Evolutionary conservation across 2,113 vertebrate species (phyloP).

Genomic region (Coptodon rendalli): DNA sequence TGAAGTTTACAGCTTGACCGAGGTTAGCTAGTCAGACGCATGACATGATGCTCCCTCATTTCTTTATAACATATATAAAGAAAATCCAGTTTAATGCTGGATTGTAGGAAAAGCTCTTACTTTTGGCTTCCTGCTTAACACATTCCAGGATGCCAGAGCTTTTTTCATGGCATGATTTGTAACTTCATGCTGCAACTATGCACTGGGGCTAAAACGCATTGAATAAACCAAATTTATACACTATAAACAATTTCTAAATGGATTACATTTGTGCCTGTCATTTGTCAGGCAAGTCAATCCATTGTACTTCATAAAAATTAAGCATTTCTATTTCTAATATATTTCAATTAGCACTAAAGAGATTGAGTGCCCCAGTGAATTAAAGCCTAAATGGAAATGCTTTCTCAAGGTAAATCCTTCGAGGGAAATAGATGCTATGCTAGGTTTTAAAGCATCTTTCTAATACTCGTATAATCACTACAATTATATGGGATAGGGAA

Average conservation of each 20-base stretch:
- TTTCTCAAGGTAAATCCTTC: constrained; percentile 46
- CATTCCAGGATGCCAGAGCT: background rate
- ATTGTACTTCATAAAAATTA: constrained; percentile 29
- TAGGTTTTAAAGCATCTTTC: constrained; percentile 43
- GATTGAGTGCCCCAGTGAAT: constrained; percentile 54
- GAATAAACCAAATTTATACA: constrained; percentile 7
- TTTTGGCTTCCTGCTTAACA: background rate
- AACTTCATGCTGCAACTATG: background rate
- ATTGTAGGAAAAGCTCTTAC: background rate
- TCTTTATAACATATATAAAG: background rate
- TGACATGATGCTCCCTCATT: background rate
- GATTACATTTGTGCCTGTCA: constrained; percentile 14
- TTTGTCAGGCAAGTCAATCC: constrained; percentile 20
- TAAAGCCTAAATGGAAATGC: constrained; percentile 51
- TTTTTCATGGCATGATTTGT: background rate
- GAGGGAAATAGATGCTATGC: constrained; percentile 36
- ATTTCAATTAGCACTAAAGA: constrained; percentile 56
- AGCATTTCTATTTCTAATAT: constrained; percentile 54
- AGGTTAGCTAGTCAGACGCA: background rate
- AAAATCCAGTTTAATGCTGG: background rate
- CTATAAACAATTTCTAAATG: constrained; percentile 26
- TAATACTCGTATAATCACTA: constrained; percentile 48
- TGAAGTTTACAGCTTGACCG: background rate
- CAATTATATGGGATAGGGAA: constrained; percentile 35
- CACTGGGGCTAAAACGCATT: background rate